A percentile compares a stretch with the other conserved stretches of the same genome.
These are phyloP conservation scores for Anguilla anguilla DNA, from an alignment of 2,797 vertebrate genomes.

Conservation along the genomic window DNA sequence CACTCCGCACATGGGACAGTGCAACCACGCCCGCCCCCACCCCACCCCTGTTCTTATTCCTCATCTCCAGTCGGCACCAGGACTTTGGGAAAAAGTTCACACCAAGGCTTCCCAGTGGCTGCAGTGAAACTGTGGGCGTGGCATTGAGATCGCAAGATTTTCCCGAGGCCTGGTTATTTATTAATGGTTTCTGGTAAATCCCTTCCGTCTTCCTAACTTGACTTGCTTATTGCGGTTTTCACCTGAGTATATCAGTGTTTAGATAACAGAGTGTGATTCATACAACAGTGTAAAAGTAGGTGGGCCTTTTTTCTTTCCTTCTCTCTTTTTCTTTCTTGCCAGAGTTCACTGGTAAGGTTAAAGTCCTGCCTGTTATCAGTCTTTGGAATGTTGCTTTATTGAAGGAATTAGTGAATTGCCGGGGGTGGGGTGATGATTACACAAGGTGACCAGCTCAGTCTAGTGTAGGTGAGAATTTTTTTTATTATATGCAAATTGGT, in stretches of 20 bases:
- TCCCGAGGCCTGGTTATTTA: background rate
- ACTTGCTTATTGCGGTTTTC: background rate
- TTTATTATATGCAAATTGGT: background rate
- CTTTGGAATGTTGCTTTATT: background rate
- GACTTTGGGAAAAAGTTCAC: too few relatives aligned
- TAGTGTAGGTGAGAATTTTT: background rate
- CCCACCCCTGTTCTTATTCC: background rate
- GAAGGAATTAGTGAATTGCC: background rate
- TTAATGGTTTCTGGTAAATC: background rate
- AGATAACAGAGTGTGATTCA: background rate
- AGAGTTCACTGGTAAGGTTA: background rate
- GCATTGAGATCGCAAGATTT: background rate
- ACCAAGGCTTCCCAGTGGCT: background rate
- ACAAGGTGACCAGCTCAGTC: background rate
- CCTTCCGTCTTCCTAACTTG: background rate
- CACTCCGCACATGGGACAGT: too few relatives aligned
- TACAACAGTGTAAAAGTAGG: background rate
- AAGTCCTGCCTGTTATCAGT: background rate
- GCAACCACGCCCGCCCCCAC: background rate
- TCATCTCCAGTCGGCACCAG: background rate
- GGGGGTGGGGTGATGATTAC: background rate
- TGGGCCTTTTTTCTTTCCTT: background rate
- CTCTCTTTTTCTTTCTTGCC: background rate
- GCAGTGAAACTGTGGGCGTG: background rate
- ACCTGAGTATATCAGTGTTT: conserved; percentile 5